phyloP scores from a whole-genome alignment of 23 tunicate species.

The Pegea sp. region DNA sequence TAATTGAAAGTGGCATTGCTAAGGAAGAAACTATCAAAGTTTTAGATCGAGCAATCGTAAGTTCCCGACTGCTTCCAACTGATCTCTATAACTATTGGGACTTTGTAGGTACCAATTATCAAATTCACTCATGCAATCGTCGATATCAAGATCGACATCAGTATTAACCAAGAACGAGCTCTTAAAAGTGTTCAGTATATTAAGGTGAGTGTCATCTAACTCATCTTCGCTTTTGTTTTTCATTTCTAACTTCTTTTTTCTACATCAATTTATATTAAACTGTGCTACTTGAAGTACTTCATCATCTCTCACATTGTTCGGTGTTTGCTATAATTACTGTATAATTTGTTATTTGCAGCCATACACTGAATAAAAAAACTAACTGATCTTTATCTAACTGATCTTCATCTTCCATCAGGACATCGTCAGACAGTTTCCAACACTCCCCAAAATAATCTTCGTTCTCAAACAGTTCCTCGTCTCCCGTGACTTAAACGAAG shows the following conservation, averaged over 20 bases:
- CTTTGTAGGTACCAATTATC: slow-evolving; percentile 74
- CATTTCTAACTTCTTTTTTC: no score
- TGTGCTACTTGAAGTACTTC: no score
- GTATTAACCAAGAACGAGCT: slow-evolving; percentile 63
- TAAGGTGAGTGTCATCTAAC: slow-evolving; percentile 58
- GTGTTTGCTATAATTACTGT: no score
- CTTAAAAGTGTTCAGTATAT: slow-evolving; percentile 34
- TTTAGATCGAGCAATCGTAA: slow-evolving; percentile 55
- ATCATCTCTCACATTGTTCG: no score
- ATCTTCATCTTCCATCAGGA: slow-evolving; percentile 17
- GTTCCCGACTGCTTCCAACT: no score
- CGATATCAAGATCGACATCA: slow-evolving; percentile 63
- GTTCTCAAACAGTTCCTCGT: slow-evolving; percentile 70
- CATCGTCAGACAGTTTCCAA: slow-evolving; percentile 40
- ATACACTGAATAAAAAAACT: no score
- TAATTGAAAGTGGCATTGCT: slow-evolving; percentile 33
- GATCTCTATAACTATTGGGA: no score
- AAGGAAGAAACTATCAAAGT: slow-evolving; percentile 28
- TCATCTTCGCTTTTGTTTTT: no score
- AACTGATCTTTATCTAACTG: neutral
- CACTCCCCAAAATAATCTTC: slow-evolving; percentile 51
- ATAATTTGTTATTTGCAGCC: no score
- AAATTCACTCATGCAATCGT: slow-evolving; percentile 46
- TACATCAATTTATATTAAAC: no score
- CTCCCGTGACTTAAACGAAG: slow-evolving; percentile 82